Percentiles rank a stretch among this genome's conserved stretches.
phyloP scores from a whole-genome alignment of 2,113 vertebrate species.

The Holacanthus passer region DNA sequence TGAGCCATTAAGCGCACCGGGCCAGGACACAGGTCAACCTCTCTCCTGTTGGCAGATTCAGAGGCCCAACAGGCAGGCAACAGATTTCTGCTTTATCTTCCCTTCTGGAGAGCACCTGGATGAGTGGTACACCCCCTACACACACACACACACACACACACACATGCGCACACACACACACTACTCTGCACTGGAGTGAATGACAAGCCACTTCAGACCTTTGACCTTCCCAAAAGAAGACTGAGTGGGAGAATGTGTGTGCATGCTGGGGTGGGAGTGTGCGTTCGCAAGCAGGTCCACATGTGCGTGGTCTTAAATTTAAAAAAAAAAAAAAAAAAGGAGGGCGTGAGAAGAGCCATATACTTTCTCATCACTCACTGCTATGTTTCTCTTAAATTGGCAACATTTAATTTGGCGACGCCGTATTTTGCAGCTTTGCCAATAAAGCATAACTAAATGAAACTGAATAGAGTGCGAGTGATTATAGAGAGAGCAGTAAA shows the following conservation, averaged over 20 bases:
- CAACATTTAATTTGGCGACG: constrained; percentile 57
- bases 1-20: constrained; percentile 50
- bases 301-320: background rate
- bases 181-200: constrained; percentile 38
- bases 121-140: constrained; percentile 9
- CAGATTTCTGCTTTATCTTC: constrained; percentile 75
- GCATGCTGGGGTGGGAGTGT: constrained; percentile 17
- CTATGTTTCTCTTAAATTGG: constrained; percentile 39
- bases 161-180: constrained; percentile 10
- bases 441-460: constrained; percentile 63
- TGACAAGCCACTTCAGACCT: constrained; percentile 60
- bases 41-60: constrained; percentile 72
- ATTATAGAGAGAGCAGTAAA: constrained; percentile 69
- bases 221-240: constrained; percentile 50
- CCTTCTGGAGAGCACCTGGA: constrained; percentile 68
- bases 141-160: constrained; percentile 10
- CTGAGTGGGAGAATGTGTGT: constrained; percentile 28
- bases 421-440: constrained; percentile 50
- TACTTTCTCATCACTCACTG: constrained; percentile 30
- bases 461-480: constrained; percentile 51
- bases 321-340: background rate
- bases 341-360: background rate
- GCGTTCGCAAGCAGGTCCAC: constrained; percentile 8
- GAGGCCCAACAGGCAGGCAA: constrained; percentile 55
- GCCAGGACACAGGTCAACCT: constrained; percentile 59